phyloP scores from a whole-genome alignment of 2,888 invertebrate genomes.

The Lithophane socia region DNA sequence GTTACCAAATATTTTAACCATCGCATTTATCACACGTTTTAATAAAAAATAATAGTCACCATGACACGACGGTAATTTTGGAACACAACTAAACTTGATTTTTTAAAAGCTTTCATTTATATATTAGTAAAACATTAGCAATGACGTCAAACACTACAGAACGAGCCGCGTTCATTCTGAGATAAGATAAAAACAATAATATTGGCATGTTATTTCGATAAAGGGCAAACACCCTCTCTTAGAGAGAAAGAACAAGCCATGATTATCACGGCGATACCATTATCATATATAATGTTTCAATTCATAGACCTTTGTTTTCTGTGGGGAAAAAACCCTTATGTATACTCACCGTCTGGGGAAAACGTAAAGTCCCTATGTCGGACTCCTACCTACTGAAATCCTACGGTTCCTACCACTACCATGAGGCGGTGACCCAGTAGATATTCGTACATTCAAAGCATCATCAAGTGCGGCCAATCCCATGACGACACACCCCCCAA shows the following conservation, averaged over 20 bases:
- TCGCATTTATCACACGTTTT: background rate
- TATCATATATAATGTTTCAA: too few species aligned
- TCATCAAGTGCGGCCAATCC: too few species aligned
- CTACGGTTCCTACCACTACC: too few species aligned
- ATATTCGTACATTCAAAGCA: too few species aligned
- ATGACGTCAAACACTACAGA: slow-evolving; percentile 6
- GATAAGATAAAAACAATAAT: slow-evolving; percentile 33
- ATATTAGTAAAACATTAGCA: background rate
- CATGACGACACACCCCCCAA: too few species aligned
- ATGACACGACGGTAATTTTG: background rate
- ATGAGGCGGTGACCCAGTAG: too few species aligned
- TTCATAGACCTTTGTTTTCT: too few species aligned
- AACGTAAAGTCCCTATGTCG: too few species aligned
- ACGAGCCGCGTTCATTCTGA: background rate
- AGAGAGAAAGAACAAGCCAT: background rate
- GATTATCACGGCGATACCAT: background rate
- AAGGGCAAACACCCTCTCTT: background rate
- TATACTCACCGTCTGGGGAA: too few species aligned
- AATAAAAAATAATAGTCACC: background rate
- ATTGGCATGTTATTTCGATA: slow-evolving; percentile 2
- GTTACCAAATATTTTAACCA: too few species aligned
- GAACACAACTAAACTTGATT: slow-evolving; percentile 1
- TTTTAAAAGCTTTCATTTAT: slow-evolving; percentile 15
- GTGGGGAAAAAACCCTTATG: too few species aligned
- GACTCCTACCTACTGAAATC: too few species aligned